A percentile compares a stretch with the other conserved stretches of the same genome.
These are phyloP conservation scores for Drosophila koepferae DNA, from an alignment of 2,888 invertebrate species.

Conservation along the genomic window DNA sequence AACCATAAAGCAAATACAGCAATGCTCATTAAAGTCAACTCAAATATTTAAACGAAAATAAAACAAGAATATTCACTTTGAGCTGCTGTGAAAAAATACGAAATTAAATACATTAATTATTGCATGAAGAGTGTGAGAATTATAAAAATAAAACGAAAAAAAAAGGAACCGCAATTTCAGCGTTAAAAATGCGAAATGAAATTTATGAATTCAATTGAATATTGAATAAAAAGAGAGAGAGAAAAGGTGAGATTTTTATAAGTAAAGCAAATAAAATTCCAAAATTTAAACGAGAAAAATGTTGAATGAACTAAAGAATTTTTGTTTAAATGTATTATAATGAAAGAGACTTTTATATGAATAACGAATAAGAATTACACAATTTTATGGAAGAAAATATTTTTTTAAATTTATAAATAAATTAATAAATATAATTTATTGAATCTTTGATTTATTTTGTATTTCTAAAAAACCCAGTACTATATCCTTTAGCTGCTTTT, in stretches of 20 bases:
- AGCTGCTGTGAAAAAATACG: not conserved
- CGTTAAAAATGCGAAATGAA: not conserved
- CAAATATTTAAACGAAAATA: slow-evolving; percentile 29
- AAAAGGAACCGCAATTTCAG: not conserved
- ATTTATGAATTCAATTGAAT: not conserved
- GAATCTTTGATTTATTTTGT: not conserved
- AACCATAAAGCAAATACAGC: not conserved
- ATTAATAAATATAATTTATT: not conserved
- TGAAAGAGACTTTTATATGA: not conserved
- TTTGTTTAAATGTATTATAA: no score
- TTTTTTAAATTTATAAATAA: no score
- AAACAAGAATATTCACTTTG: slow-evolving; percentile 29
- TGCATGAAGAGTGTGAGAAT: not conserved
- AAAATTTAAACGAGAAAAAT: no score
- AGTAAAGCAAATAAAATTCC: no score
- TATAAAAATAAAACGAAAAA: not conserved
- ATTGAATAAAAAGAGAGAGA: no score
- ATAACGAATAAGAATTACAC: not conserved
- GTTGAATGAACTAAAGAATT: no score
- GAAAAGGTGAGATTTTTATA: not conserved
- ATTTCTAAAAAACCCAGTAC: not conserved
- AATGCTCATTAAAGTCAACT: slow-evolving; percentile 18
- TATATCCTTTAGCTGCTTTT: not conserved
- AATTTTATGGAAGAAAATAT: no score
- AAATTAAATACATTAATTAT: not conserved